A percentile compares a stretch with the other conserved stretches of the same genome.
Conservation (phyloP, 2,888 invertebrate species). For the Chesias legatella region DNA sequence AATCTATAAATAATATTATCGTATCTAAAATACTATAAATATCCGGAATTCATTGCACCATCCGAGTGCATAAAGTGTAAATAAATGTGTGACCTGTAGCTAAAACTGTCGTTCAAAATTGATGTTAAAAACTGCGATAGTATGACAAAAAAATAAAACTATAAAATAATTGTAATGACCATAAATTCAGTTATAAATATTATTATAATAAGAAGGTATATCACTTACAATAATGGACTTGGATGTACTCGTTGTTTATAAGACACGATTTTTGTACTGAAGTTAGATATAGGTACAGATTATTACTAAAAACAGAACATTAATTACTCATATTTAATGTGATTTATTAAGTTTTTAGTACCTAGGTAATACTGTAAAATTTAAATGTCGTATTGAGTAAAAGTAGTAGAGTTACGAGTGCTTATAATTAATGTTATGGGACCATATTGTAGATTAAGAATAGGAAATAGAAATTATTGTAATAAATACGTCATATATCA, state of each 20-base stretch:
- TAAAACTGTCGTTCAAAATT: no score
- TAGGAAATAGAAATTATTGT: no score
- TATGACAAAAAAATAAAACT: no score
- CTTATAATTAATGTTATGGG: no score
- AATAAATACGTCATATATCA: not conserved
- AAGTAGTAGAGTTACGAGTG: no score
- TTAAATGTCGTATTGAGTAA: not conserved
- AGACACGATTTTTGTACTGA: conserved; percentile 58
- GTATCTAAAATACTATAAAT: conserved; percentile 18
- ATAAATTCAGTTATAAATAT: conserved; percentile 3
- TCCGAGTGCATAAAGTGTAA: no score
- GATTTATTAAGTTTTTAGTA: not conserved
- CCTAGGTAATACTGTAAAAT: conserved; percentile 5
- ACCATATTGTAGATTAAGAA: not conserved
- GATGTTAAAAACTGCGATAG: no score
- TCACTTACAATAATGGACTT: conserved; percentile 22
- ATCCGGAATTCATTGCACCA: conserved; percentile 1
- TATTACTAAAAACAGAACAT: conserved; percentile 4
- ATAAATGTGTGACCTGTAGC: no score
- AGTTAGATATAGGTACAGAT: conserved; percentile 8
- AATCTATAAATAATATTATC: conserved; percentile 25
- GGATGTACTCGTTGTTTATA: conserved; percentile 44
- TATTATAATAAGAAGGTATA: conserved; percentile 8
- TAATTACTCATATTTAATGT: not conserved
- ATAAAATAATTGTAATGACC: no score